phyloP scores from a whole-genome alignment of 2,888 invertebrate species.

The Drosophila maculinotata region DNA sequence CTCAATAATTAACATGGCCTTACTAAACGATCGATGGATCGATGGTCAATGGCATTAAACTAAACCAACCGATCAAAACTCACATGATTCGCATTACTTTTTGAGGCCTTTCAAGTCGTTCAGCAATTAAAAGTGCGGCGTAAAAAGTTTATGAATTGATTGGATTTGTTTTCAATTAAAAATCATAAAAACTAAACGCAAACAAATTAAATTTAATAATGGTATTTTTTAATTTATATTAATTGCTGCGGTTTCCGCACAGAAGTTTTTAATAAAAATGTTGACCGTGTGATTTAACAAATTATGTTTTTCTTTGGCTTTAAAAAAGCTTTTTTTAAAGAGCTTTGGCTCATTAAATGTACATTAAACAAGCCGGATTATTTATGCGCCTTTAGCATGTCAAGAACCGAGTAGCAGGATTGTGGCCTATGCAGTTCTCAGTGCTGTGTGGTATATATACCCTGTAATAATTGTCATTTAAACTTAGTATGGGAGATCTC shows the following conservation, averaged over 20 bases:
- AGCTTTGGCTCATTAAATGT: conserved; percentile 52
- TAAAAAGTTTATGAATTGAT: conserved; percentile 32
- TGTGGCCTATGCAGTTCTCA: conserved; percentile 7
- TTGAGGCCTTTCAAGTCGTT: conserved; percentile 19
- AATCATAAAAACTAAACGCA: conserved; percentile 8
- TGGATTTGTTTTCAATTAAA: conserved; percentile 17
- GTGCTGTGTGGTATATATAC: not conserved
- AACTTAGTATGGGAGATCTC: too few species aligned
- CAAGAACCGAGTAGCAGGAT: conserved; percentile 17
- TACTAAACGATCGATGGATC: conserved; percentile 13
- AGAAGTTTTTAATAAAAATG: conserved; percentile 5
- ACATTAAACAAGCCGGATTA: conserved; percentile 51
- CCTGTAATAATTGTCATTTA: too few species aligned
- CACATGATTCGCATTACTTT: conserved; percentile 8
- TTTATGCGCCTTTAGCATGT: conserved; percentile 59
- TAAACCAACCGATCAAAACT: conserved; percentile 16
- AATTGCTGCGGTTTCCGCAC: conserved; percentile 62
- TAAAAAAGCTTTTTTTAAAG: conserved; percentile 6
- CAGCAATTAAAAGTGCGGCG: conserved; percentile 20
- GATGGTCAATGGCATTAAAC: conserved; percentile 8
- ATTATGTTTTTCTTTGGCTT: conserved; percentile 25
- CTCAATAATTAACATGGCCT: conserved; percentile 28
- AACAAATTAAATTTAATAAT: conserved; percentile 36
- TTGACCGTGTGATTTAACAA: conserved; percentile 7
- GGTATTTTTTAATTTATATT: conserved; percentile 43